phyloP scores from a whole-genome alignment of 1,140 invertebrate species.

The Prorops nasuta region DNA sequence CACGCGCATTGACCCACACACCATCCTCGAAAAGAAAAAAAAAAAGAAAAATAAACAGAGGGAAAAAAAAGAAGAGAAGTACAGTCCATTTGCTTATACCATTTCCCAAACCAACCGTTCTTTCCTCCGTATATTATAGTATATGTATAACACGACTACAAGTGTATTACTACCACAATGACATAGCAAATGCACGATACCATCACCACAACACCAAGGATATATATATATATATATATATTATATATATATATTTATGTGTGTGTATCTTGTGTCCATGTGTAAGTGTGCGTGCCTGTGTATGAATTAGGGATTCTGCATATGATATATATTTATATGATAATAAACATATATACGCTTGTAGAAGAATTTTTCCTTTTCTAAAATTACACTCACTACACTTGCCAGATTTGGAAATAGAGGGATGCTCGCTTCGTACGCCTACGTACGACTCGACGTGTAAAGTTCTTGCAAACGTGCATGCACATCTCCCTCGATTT shows the following conservation, averaged over 20 bases:
- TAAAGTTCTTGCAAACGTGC: conserved; percentile 46
- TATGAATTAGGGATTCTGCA: too few relatives aligned
- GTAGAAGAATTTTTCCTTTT: conserved; percentile 16
- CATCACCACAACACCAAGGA: conserved; percentile 55
- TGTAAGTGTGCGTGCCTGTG: too few relatives aligned
- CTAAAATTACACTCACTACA: conserved; percentile 45
- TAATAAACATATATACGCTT: conserved; percentile 19
- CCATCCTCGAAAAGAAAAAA: conserved; percentile 8
- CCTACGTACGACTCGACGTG: conserved; percentile 44
- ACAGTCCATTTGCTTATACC: conserved; percentile 48
- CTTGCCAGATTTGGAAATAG: conserved; percentile 54
- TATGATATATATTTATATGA: conserved; percentile 30
- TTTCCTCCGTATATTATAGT: conserved; percentile 8
- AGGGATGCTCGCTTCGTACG: conserved; percentile 53
- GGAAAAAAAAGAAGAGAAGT: conserved; percentile 23
- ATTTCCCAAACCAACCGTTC: conserved; percentile 29
- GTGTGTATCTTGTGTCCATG: too few relatives aligned
- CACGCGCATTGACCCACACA: conserved; percentile 43
- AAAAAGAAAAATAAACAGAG: conserved; percentile 2
- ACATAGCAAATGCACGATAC: conserved; percentile 58
- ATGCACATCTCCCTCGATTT: conserved; percentile 57
- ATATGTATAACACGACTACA: conserved; percentile 15
- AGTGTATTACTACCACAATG: conserved; percentile 41
- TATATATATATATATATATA: conserved; percentile 7
- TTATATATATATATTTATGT: conserved; percentile 6